Evolutionary conservation across 1,140 invertebrate species (phyloP).

Genomic region (Atta cephalotes): DNA sequence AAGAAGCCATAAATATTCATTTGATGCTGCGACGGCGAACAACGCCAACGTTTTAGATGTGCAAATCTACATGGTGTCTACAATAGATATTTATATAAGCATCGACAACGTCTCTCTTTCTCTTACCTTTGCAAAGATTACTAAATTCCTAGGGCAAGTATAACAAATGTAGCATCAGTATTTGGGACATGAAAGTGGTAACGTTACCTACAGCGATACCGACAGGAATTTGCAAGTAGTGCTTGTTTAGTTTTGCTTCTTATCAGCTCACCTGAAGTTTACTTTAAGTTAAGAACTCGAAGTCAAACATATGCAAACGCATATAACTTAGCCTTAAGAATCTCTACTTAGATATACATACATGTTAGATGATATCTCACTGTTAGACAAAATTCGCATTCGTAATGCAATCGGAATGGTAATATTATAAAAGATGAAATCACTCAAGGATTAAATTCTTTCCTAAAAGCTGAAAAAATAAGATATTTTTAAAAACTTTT

Average conservation of each 20-base stretch:
- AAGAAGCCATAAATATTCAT: constrained; percentile 78
- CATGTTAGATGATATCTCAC: background rate
- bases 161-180: constrained; percentile 10
- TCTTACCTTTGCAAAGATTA: background rate
- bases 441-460: background rate
- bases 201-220: background rate
- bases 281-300: constrained; percentile 20
- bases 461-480: too few relatives aligned
- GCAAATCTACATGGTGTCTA: background rate
- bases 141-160: background rate
- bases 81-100: constrained; percentile 3
- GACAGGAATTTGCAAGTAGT: constrained; percentile 15
- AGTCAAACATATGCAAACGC: constrained; percentile 9
- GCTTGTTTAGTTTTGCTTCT: constrained; percentile 2
- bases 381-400: background rate
- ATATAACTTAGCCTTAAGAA: constrained; percentile 25
- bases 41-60: constrained; percentile 43
- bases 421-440: background rate
- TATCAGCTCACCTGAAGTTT: constrained; percentile 8
- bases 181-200: constrained; percentile 44
- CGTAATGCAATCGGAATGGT: background rate
- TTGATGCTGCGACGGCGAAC: constrained; percentile 5
- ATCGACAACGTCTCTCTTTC: background rate
- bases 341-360: background rate
- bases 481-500: too few relatives aligned